These are phyloP conservation scores for Acleris sparsana DNA, from an alignment of 2,888 invertebrate genomes.

Conservation along the genomic window DNA sequence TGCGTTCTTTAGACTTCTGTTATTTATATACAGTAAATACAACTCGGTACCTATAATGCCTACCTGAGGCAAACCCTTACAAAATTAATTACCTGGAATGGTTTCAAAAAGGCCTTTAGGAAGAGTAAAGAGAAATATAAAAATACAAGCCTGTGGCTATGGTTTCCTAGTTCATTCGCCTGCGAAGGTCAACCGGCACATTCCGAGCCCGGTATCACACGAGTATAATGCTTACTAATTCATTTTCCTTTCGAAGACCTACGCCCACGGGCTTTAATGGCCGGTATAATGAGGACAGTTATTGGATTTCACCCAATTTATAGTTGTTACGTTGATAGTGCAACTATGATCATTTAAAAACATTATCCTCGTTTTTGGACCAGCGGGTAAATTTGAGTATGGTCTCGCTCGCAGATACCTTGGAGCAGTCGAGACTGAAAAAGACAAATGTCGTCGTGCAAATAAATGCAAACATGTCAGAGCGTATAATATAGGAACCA, in stretches of 20 bases:
- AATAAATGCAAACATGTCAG: no score
- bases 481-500: no score
- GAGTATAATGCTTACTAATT: conserved; percentile 32
- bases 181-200: conserved; percentile 27
- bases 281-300: conserved; percentile 6
- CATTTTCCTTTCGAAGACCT: conserved; percentile 26
- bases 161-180: conserved; percentile 35
- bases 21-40: no score
- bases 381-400: no score
- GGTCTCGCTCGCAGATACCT: no score
- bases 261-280: conserved; percentile 14
- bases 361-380: no score
- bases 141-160: conserved; percentile 3
- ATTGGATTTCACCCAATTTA: conserved; percentile 7
- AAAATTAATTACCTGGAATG: background rate
- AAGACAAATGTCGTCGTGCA: no score
- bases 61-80: background rate
- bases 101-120: background rate
- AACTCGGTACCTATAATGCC: background rate
- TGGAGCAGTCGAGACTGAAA: no score
- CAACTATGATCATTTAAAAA: no score
- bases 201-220: conserved; percentile 26
- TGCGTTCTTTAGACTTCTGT: no score
- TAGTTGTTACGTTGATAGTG: background rate
- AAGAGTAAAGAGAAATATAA: background rate